These are phyloP conservation scores for Musca vetustissima DNA, from an alignment of 1,140 invertebrate species.

Conservation along the genomic window DNA sequence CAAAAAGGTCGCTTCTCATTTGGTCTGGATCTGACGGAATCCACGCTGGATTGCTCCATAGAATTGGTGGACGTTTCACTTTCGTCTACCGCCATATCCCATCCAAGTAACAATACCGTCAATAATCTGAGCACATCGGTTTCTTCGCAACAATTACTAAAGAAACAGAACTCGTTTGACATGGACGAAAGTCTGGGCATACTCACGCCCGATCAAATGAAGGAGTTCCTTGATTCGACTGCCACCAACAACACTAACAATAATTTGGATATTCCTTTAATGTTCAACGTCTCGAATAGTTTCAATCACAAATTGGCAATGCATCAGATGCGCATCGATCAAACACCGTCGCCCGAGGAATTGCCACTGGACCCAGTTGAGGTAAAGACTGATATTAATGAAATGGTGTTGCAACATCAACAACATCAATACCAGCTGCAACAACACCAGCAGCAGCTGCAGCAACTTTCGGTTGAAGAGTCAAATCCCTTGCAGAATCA, in stretches of 20 bases:
- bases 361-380: constrained; percentile 72
- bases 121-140: constrained; percentile 43
- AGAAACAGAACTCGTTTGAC: constrained; percentile 75
- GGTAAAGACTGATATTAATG: constrained; percentile 55
- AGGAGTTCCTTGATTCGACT: constrained; percentile 54
- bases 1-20: constrained; percentile 47
- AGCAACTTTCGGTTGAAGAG: constrained; percentile 28
- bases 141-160: constrained; percentile 57
- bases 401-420: constrained; percentile 53
- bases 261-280: constrained; percentile 61
- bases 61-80: constrained; percentile 50
- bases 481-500: constrained; percentile 26
- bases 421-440: constrained; percentile 29
- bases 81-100: constrained; percentile 32
- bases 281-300: constrained; percentile 26
- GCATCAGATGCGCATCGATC: constrained; percentile 62
- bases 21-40: constrained; percentile 47
- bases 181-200: constrained; percentile 80
- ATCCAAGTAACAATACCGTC: constrained; percentile 3
- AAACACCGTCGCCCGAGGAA: constrained; percentile 80
- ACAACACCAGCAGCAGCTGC: constrained; percentile 34
- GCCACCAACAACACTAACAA: constrained; percentile 58
- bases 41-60: constrained; percentile 48
- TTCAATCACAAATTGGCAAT: constrained; percentile 36
- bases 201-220: constrained; percentile 84